These are phyloP conservation scores for Calameuta pallipes DNA, from an alignment of 2,888 invertebrate genomes.

Conservation along the genomic window DNA sequence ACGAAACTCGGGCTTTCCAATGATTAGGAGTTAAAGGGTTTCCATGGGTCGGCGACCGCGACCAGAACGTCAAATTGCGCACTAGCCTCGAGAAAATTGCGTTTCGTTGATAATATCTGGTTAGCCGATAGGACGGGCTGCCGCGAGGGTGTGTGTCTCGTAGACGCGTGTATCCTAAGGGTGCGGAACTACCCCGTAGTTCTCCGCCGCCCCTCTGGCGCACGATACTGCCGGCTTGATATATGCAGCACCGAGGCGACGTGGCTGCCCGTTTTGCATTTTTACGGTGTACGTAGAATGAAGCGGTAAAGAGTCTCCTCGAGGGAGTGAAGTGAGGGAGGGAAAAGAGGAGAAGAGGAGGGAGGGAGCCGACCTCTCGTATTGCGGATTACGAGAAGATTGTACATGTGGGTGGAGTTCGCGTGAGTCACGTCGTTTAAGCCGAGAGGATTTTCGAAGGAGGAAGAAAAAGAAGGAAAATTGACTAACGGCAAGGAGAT, in stretches of 20 bases:
- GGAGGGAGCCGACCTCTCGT: not conserved
- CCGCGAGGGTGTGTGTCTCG: not conserved
- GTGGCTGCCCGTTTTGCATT: constrained; percentile 42
- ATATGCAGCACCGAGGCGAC: constrained; percentile 37
- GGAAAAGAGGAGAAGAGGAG: not conserved
- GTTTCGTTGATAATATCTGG: constrained; percentile 43
- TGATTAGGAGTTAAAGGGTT: not conserved
- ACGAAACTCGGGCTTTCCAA: not conserved
- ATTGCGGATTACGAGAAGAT: constrained; percentile 1
- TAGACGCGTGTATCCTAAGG: constrained; percentile 9
- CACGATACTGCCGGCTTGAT: constrained; percentile 32
- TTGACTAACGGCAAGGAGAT: not conserved
- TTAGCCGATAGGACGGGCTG: constrained; percentile 35
- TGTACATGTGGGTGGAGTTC: not conserved
- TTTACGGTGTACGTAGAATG: constrained; percentile 46
- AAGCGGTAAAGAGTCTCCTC: constrained; percentile 41
- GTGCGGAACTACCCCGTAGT: constrained; percentile 30
- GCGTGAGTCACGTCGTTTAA: not conserved
- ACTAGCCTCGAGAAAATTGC: constrained; percentile 37
- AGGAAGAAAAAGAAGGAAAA: not conserved
- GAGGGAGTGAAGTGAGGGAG: constrained; percentile 3
- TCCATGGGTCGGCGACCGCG: not conserved
- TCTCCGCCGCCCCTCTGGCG: constrained; percentile 9
- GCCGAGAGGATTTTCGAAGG: not conserved
- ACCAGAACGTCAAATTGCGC: constrained; percentile 34